Evolutionary conservation across 2,113 vertebrate genomes (phyloP), one percentile per base, ranked within the genome.

Genomic region (Brachyhypopomus occidentalis): DNA sequence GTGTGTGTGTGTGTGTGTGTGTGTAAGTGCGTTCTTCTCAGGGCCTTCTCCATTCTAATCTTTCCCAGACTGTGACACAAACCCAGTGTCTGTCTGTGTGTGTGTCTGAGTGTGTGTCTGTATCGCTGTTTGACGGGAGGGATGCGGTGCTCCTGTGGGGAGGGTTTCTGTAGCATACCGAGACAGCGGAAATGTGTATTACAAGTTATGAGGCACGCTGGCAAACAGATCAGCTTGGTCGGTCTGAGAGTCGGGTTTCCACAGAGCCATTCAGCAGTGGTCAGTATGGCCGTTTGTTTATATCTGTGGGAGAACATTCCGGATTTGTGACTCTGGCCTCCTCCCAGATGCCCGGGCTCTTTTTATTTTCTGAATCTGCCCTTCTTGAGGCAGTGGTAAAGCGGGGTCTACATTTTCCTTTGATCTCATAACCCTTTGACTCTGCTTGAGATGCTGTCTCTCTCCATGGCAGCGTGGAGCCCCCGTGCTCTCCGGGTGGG

Each of bases 251-350:
- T 81, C 87, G 74, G 84, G 75, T 87, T 90, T 75, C 76, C 84
- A 90, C 87, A 84, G 88, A 84, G 79, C 88, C 83, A 87, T 92
- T 92, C 90, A 83, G 82, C 81, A 62, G 78, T 83, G 91, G 91
- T 92, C 64, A 75, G 38, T 79, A 71, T 48, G 70, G 79, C 64
- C 66, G 85, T 85, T 79, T 84, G 30, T 88, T 87, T 84, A 60
- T 86, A 38, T 83, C 41, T 48, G 41, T 81, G 52, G 80, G 74
- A 80, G 78, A 84, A 78, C 82, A 62, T 66, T 59, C 45, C 19
- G 23, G n/a, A 73, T 74, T 19, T 56, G 72, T 22, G 48, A 20
- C 25, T 81, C 71, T 58, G 48, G 60, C 69, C 75, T 30, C 34
- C 34, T 30, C 25, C 41, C n/a, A 76, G 63, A 58, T 48, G 30